Percentiles rank a stretch among this genome's conserved stretches.
These are phyloP conservation scores for Butorides virescens DNA, from an alignment of 2,113 vertebrate species.

Conservation along the genomic window DNA sequence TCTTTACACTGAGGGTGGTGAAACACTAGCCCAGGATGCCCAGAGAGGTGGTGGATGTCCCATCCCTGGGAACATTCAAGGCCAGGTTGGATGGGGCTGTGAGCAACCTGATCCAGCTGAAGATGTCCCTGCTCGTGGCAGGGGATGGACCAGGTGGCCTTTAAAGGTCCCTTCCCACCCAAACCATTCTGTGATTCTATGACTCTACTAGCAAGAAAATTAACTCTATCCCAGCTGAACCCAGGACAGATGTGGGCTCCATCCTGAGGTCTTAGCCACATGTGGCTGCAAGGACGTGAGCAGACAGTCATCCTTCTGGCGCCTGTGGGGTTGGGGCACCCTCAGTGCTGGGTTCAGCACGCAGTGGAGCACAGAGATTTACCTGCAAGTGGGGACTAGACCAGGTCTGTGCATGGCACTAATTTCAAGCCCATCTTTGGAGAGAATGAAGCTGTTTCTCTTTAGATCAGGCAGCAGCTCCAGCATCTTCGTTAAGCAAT, in stretches of 20 bases:
- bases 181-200: background rate
- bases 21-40: no score
- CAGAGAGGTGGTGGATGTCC: no score
- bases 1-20: no score
- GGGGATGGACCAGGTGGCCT: background rate
- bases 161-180: background rate
- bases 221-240: no score
- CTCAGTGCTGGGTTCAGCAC: background rate
- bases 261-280: background rate
- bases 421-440: background rate
- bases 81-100: no score
- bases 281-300: fast-evolving
- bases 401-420: background rate
- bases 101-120: background rate
- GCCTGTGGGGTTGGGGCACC: background rate
- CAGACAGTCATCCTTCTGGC: background rate
- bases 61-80: no score
- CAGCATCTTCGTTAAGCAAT: background rate
- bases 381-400: background rate
- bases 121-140: background rate
- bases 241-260: background rate
- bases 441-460: background rate
- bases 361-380: background rate
- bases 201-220: no score
- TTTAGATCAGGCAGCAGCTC: background rate